A percentile compares a stretch with the other conserved stretches of the same genome.
Evolutionary conservation across 2,888 invertebrate species (phyloP).

Genomic region (Drosophila ochracea): DNA sequence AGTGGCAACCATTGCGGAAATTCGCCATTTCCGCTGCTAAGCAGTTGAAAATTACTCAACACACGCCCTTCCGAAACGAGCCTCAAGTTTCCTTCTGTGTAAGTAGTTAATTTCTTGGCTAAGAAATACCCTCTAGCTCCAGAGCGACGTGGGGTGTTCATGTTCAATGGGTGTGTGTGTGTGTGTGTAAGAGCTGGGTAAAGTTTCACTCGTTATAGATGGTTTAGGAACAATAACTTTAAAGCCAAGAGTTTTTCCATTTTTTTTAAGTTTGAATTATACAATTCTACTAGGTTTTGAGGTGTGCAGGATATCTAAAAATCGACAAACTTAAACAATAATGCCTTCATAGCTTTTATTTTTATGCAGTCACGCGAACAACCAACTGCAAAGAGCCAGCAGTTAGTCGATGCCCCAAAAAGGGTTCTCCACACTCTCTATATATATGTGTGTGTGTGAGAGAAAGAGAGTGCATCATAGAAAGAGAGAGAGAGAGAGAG

Average conservation of each 20-base stretch:
- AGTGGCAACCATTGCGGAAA: slow-evolving; percentile 66
- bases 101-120: slow-evolving; percentile 35
- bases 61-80: slow-evolving; percentile 43
- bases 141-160: background rate
- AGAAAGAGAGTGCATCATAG: background rate
- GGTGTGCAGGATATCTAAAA: slow-evolving; percentile 4
- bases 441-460: background rate
- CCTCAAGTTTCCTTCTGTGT: slow-evolving; percentile 28
- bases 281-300: background rate
- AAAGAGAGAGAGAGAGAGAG: background rate
- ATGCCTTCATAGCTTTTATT: background rate
- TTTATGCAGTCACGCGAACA: slow-evolving; percentile 38
- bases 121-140: background rate
- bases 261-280: background rate
- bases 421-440: slow-evolving; percentile 11
- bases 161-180: background rate
- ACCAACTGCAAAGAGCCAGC: slow-evolving; percentile 50
- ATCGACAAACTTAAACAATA: background rate
- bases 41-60: slow-evolving; percentile 68
- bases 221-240: background rate
- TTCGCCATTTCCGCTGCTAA: slow-evolving; percentile 75
- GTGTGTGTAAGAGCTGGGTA: fast-evolving
- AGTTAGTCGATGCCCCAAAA: slow-evolving; percentile 51
- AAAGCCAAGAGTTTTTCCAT: background rate
- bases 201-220: background rate